Percentiles rank a stretch among this genome's conserved stretches.
These are phyloP conservation scores for Tuberolachnus salignus DNA, from an alignment of 2,888 invertebrate species.

Conservation along the genomic window DNA sequence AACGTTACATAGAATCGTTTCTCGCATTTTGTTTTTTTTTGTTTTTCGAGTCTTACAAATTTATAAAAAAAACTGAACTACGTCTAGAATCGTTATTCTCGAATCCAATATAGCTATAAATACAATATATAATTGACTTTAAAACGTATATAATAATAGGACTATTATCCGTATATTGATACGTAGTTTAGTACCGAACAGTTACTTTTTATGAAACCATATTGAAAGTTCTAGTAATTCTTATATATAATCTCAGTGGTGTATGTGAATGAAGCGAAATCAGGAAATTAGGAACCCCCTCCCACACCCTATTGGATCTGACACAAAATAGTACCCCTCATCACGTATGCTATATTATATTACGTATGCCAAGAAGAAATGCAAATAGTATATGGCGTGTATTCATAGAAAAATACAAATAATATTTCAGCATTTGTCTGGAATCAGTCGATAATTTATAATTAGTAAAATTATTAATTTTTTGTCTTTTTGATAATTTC, in stretches of 20 bases:
- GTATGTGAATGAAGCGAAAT: background rate
- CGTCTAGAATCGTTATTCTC: too few relatives aligned
- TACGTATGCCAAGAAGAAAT: slow-evolving; percentile 29
- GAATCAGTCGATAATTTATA: background rate
- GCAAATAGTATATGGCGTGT: background rate
- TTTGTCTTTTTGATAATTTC: background rate
- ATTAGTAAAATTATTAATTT: background rate
- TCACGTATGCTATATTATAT: background rate
- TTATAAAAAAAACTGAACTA: too few relatives aligned
- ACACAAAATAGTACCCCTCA: background rate
- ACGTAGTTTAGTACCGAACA: too few relatives aligned
- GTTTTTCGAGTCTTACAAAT: too few relatives aligned
- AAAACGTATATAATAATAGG: too few relatives aligned
- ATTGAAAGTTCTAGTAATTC: background rate
- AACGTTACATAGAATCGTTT: too few relatives aligned
- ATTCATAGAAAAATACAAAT: background rate
- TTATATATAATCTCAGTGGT: background rate
- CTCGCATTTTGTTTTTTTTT: too few relatives aligned
- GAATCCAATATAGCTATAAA: too few relatives aligned
- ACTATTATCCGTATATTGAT: too few relatives aligned
- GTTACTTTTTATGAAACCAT: too few relatives aligned
- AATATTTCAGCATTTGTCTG: too few relatives aligned
- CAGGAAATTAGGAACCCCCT: background rate
- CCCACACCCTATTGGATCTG: background rate
- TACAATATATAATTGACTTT: too few relatives aligned